A percentile compares a stretch with the other conserved stretches of the same genome.
phyloP scores from a whole-genome alignment of 1,140 invertebrate species.

The Dreissena rostriformis region DNA sequence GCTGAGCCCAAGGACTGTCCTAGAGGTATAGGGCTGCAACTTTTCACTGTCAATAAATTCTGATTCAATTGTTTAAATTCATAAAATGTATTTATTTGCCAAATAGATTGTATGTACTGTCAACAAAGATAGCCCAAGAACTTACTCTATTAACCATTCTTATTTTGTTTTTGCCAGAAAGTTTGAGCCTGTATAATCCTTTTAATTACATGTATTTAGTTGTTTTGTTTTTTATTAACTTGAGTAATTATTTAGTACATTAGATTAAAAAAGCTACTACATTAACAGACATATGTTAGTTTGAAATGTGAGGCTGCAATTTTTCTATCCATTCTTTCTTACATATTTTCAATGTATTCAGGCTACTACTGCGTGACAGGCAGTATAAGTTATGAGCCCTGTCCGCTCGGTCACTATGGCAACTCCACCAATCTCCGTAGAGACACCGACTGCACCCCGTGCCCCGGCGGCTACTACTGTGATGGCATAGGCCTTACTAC shows the following conservation, averaged over 20 bases:
- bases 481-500: constrained; percentile 78
- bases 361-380: constrained; percentile 79
- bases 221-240: not conserved
- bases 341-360: constrained; percentile 9
- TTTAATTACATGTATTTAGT: not conserved
- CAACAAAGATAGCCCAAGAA: too few relatives aligned
- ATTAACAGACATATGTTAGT: too few relatives aligned
- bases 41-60: too few relatives aligned
- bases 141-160: too few relatives aligned
- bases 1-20: constrained; percentile 76
- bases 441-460: constrained; percentile 78
- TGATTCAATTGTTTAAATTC: too few relatives aligned
- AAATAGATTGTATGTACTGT: too few relatives aligned
- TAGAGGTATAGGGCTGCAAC: constrained; percentile 25
- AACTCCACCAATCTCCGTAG: constrained; percentile 76
- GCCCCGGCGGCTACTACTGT: constrained; percentile 79
- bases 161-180: too few relatives aligned
- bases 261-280: not conserved
- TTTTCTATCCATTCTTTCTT: not conserved
- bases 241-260: not conserved
- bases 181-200: too few relatives aligned
- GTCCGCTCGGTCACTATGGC: constrained; percentile 78
- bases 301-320: too few relatives aligned
- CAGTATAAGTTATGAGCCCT: constrained; percentile 74
- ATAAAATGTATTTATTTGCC: too few relatives aligned